These are phyloP conservation scores for Agrotis segetum DNA, from an alignment of 2,888 invertebrate genomes.

Conservation along the genomic window DNA sequence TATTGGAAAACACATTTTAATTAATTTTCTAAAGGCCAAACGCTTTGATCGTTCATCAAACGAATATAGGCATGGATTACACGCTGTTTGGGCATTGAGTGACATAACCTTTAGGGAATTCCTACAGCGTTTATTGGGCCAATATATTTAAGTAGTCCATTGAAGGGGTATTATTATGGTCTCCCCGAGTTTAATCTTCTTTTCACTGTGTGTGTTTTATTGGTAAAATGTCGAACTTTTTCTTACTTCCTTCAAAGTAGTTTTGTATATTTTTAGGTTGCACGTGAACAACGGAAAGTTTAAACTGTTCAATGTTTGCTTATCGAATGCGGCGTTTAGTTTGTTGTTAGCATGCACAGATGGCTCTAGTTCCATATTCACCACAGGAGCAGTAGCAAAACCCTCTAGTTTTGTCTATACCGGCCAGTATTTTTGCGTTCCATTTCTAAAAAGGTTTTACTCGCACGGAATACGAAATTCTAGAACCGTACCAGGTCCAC, in stretches of 20 bases:
- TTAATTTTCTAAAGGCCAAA: constrained; percentile 42
- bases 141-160: not conserved
- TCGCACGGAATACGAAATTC: not conserved
- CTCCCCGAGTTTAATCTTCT: not conserved
- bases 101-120: constrained; percentile 13
- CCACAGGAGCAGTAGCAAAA: constrained; percentile 18
- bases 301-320: constrained; percentile 7
- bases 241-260: too few species aligned
- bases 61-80: constrained; percentile 17
- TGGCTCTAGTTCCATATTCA: constrained; percentile 12
- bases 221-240: too few species aligned
- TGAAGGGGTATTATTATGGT: not conserved
- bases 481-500: constrained; percentile 6
- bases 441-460: constrained; percentile 10
- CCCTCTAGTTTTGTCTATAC: constrained; percentile 3
- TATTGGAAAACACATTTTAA: constrained; percentile 36
- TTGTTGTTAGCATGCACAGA: constrained; percentile 19
- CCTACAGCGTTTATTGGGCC: not conserved
- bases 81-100: constrained; percentile 8
- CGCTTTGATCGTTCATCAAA: constrained; percentile 20
- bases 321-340: constrained; percentile 4
- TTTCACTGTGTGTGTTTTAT: not conserved
- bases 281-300: too few species aligned
- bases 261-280: too few species aligned
- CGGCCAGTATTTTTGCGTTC: constrained; percentile 2